phyloP scores from a whole-genome alignment of 2,113 vertebrate species.

The Ovis canadensis region DNA sequence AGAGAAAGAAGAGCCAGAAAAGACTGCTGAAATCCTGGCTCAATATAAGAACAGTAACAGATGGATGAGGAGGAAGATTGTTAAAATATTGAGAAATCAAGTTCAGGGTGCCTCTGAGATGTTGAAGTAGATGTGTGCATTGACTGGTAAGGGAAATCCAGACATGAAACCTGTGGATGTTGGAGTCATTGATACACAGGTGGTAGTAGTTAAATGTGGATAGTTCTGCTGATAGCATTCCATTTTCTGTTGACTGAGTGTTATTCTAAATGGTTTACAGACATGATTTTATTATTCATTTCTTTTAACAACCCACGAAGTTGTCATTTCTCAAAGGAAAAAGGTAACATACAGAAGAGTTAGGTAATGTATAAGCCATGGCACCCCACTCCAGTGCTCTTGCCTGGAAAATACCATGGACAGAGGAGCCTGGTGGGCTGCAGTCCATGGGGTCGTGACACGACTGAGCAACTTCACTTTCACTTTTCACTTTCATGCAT shows the following conservation, averaged over 20 bases:
- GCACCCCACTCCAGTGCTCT: no score
- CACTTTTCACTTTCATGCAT: no score
- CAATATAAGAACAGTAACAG: not conserved
- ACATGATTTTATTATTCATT: not conserved
- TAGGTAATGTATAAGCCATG: not conserved
- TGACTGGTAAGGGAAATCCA: not conserved
- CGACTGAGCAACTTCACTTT: no score
- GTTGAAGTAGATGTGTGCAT: not conserved
- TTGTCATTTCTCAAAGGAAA: slow-evolving; percentile 11
- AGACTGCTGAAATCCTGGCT: not conserved
- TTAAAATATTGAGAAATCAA: slow-evolving; percentile 3
- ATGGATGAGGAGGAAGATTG: not conserved
- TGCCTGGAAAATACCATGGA: no score
- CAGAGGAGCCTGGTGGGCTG: no score
- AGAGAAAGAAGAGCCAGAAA: not conserved
- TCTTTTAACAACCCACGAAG: not conserved
- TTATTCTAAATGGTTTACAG: not conserved
- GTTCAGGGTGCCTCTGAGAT: not conserved
- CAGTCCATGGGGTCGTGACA: no score
- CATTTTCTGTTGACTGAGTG: not conserved
- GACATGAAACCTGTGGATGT: not conserved
- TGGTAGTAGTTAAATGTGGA: not conserved
- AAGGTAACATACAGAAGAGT: not conserved
- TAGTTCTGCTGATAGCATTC: not conserved
- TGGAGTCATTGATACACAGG: not conserved